Percentiles rank a stretch among this genome's conserved stretches.
phyloP scores from a whole-genome alignment of 1,140 invertebrate genomes.

The Ostrea edulis region DNA sequence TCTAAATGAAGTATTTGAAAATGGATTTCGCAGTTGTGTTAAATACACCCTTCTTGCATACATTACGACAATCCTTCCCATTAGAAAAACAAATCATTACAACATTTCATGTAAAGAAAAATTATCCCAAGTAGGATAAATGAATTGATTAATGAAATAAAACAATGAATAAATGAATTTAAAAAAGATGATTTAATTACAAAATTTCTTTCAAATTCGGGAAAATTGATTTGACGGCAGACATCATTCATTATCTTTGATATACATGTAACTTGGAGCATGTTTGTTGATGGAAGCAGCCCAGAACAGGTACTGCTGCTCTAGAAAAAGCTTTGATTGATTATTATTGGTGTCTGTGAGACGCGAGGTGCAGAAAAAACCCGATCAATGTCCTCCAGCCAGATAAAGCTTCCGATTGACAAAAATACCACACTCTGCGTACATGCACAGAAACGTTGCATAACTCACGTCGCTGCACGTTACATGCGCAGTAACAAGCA shows the following conservation, averaged over 20 bases:
- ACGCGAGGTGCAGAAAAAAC: not conserved
- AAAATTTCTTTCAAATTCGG: too few relatives aligned
- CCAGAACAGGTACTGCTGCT: not conserved
- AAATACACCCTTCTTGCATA: not conserved
- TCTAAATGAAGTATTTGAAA: conserved; percentile 2
- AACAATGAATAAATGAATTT: too few relatives aligned
- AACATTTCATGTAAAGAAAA: too few relatives aligned
- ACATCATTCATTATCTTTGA: too few relatives aligned
- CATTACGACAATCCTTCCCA: not conserved
- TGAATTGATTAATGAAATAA: too few relatives aligned
- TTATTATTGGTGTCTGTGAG: not conserved
- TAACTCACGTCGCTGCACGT: not conserved
- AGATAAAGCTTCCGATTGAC: conserved; percentile 16
- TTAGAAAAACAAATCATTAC: too few relatives aligned
- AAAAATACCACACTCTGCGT: conserved; percentile 25
- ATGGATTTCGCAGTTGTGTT: not conserved
- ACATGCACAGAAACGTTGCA: conserved; percentile 28
- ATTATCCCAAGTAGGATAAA: too few relatives aligned
- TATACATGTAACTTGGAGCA: too few relatives aligned
- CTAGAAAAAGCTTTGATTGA: not conserved
- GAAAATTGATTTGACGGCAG: too few relatives aligned
- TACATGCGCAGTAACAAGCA: not conserved
- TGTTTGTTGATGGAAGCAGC: too few relatives aligned
- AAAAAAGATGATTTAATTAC: too few relatives aligned
- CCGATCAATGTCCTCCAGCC: not conserved